These are phyloP conservation scores for Agraylea sexmaculata DNA, from an alignment of 1,140 invertebrate species.

Conservation along the genomic window DNA sequence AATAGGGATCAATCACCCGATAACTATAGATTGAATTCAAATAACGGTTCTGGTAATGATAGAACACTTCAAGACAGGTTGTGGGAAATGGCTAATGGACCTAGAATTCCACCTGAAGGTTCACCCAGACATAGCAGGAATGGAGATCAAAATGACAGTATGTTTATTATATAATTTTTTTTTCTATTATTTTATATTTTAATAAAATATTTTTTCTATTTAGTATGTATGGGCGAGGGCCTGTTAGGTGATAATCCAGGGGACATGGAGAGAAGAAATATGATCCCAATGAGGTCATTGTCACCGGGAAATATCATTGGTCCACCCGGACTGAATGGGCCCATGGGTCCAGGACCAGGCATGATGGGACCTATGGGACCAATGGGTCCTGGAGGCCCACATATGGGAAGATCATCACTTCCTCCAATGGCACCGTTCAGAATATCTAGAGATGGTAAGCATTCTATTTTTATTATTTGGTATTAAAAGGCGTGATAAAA, in stretches of 20 bases:
- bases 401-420: constrained; percentile 17
- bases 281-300: constrained; percentile 6
- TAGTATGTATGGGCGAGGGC: constrained; percentile 11
- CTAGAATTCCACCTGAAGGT: constrained; percentile 20
- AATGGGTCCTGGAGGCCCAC: constrained; percentile 8
- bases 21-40: constrained; percentile 1
- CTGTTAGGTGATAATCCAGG: constrained; percentile 16
- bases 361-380: constrained; percentile 6
- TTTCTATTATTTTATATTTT: no score
- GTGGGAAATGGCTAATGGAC: constrained; percentile 41
- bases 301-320: constrained; percentile 3
- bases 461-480: constrained; percentile 4
- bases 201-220: no score
- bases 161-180: no score
- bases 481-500: no score
- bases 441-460: constrained; percentile 17
- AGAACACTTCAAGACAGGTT: constrained; percentile 31
- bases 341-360: constrained; percentile 5
- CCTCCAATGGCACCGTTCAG: constrained; percentile 19
- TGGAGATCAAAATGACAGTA: no score
- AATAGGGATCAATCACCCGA: constrained; percentile 31
- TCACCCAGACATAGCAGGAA: no score
- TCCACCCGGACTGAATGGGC: constrained; percentile 1
- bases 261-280: constrained; percentile 11
- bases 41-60: constrained; percentile 17